These are phyloP conservation scores for Dasysyrphus tricinctus DNA, from an alignment of 2,888 invertebrate genomes.

Conservation along the genomic window DNA sequence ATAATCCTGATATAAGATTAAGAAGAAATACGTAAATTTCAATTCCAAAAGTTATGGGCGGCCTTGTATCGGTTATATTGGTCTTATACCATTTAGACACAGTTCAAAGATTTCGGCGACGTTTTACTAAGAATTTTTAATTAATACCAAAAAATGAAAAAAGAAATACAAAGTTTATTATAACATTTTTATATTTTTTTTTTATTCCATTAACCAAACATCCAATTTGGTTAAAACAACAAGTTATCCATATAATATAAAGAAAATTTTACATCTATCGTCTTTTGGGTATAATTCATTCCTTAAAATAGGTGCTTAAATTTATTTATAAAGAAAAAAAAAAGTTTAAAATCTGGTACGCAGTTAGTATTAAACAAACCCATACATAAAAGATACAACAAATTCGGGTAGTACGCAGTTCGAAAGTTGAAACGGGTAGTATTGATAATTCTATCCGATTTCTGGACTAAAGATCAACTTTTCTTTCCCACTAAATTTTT, in stretches of 20 bases:
- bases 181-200: constrained; percentile 47
- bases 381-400: no score
- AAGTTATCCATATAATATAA: constrained; percentile 38
- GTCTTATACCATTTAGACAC: no score
- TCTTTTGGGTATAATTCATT: constrained; percentile 33
- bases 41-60: no score
- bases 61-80: no score
- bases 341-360: background rate
- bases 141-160: no score
- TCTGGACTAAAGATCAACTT: background rate
- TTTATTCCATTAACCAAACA: constrained; percentile 47
- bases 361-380: background rate
- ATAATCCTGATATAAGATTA: no score
- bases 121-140: no score
- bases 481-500: background rate
- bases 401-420: no score
- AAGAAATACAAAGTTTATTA: constrained; percentile 12
- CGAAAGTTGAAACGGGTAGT: no score
- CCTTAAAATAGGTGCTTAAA: constrained; percentile 29
- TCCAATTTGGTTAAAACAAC: constrained; percentile 52
- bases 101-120: no score
- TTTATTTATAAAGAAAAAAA: background rate
- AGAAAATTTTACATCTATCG: constrained; percentile 57
- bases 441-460: background rate
- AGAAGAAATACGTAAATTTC: no score